These are phyloP conservation scores for Sylvilagus bachmani DNA, from an alignment of 2,113 vertebrate species.

Conservation along the genomic window DNA sequence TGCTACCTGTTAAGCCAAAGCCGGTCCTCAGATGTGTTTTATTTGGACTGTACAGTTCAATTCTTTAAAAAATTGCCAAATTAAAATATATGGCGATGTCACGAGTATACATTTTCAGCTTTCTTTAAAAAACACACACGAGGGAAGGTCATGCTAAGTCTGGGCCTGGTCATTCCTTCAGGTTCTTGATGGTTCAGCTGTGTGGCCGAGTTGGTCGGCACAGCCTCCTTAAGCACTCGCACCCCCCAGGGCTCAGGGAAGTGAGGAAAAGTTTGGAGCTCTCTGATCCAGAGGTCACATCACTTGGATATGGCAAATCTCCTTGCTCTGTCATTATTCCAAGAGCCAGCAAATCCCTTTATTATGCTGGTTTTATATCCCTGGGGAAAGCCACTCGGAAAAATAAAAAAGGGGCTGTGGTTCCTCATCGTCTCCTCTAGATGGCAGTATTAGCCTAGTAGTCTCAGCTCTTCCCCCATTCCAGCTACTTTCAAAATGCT, in stretches of 20 bases:
- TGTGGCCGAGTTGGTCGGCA: background rate
- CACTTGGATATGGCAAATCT: background rate
- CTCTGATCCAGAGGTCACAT: background rate
- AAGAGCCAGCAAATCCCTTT: background rate
- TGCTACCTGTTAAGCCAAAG: background rate
- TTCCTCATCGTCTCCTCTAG: conserved; percentile 76
- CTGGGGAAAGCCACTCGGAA: background rate
- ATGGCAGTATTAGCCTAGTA: conserved; percentile 85
- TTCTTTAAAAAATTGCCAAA: background rate
- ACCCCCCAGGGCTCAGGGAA: background rate
- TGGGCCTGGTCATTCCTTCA: background rate
- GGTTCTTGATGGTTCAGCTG: background rate
- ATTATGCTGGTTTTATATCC: background rate
- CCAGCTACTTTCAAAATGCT: conserved; percentile 68
- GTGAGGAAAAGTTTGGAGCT: background rate
- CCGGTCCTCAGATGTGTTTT: background rate
- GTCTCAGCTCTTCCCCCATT: background rate
- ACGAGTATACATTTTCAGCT: background rate
- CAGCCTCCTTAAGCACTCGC: background rate
- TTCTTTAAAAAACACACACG: background rate
- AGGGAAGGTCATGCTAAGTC: rapidly evolving
- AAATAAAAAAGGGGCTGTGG: background rate
- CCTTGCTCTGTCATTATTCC: background rate
- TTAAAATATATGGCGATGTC: background rate
- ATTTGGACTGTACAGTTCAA: background rate